Evolutionary conservation across 2,797 vertebrate species (phyloP).

Genomic region (Enteromius mattozi): DNA sequence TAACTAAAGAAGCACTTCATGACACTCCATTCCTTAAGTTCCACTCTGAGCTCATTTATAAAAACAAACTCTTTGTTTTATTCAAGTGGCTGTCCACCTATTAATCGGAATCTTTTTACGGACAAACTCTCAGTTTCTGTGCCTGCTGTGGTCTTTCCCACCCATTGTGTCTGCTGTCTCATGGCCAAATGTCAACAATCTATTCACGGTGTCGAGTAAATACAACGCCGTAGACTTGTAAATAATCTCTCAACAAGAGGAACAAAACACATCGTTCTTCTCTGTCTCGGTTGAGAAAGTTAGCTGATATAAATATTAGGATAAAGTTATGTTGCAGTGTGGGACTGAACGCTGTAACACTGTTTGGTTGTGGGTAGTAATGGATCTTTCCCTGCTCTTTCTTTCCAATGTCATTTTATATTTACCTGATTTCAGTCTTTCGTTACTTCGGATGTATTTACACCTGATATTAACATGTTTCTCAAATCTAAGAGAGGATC

Average conservation of each 20-base stretch:
- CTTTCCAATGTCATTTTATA: background rate
- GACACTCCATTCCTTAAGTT: background rate
- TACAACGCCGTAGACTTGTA: constrained; percentile 41
- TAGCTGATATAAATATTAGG: background rate
- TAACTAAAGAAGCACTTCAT: constrained; percentile 21
- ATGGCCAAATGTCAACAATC: constrained; percentile 59
- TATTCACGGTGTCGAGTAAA: constrained; percentile 52
- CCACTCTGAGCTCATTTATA: constrained; percentile 4
- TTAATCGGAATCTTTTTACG: background rate
- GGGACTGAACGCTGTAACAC: background rate
- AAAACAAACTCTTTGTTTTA: constrained; percentile 31
- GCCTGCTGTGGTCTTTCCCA: constrained; percentile 55
- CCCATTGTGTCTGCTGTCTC: constrained; percentile 56
- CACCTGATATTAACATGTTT: background rate
- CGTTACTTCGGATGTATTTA: background rate
- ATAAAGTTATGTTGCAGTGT: background rate
- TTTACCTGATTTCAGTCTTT: background rate
- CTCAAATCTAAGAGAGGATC: background rate
- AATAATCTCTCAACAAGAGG: constrained; percentile 51
- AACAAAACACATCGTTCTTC: constrained; percentile 20
- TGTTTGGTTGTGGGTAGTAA: background rate
- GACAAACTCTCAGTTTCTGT: constrained; percentile 17
- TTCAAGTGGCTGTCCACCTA: constrained; percentile 36
- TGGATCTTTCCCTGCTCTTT: background rate
- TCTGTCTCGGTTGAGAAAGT: background rate